Evolutionary conservation across 2,113 vertebrate genomes (phyloP), one percentile per base, ranked within the genome.

Genomic region (Ceyx melanurus): DNA sequence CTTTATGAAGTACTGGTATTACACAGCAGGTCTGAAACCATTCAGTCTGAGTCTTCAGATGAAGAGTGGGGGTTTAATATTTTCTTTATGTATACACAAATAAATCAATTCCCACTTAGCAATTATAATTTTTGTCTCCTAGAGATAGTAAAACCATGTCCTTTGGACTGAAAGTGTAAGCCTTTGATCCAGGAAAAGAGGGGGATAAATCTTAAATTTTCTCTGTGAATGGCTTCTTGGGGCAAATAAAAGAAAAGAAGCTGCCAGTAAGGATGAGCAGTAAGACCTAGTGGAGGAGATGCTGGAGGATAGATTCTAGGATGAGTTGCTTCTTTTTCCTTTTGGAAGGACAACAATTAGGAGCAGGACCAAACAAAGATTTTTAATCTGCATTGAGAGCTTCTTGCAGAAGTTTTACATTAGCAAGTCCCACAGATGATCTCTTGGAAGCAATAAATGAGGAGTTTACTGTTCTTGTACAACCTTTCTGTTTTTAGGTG

Each of bases 401-500:
- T 76, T 73, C 29, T 84, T 53, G 31, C 28, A 72, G 3, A 90
- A 53, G 10, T 66, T 80, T 75, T 56, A 45, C 1, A 1, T 37
- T 64, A 43, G 33, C 18, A 75, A 65, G 35, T 60, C 11, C 21
- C 26, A 45, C 21, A 45, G 26, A 22, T 21, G 2, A 45, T 64
- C 6, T 62, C 46, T 45, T 51, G 65, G 33, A 75, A 88, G 46
- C n/a, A 66, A 15, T 42, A n/a, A 81, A 58, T 26, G 28, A 65
- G n/a, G n/a, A 75, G 70, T 46, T 95, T 40, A 82, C 51, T 80
- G 26, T 71, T 86, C 21, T 29, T 19, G 33, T 64, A 43, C 54
- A 20, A 48, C 37, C 26, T 76, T 48, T 73, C 6, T 64, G 23
- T 62, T 84, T 74, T 25, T 79, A 99, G 99, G 99, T 99, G 94